phyloP scores from a whole-genome alignment of 2,113 vertebrate species.

The Dasypus novemcinctus region DNA sequence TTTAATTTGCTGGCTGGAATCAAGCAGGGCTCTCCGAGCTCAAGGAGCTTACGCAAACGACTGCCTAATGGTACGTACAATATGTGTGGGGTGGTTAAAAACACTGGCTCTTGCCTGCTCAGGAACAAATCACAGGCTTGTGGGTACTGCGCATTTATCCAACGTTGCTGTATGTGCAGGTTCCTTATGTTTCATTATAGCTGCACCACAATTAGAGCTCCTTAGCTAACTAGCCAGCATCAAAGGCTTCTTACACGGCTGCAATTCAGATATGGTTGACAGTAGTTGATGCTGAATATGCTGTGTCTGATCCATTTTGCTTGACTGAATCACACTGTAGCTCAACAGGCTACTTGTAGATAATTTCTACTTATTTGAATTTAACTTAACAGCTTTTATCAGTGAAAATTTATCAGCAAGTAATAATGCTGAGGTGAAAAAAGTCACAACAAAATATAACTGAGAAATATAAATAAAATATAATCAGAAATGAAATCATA shows the following conservation, averaged over 20 bases:
- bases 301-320: neutral
- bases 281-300: accelerated
- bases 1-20: neutral
- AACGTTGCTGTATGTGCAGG: accelerated
- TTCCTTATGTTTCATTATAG: neutral
- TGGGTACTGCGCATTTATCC: neutral
- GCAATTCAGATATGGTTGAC: accelerated
- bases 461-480: too few species aligned
- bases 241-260: neutral
- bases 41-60: accelerated
- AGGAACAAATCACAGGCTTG: neutral
- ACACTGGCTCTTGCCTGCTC: too few species aligned
- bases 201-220: accelerated
- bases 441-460: too few species aligned
- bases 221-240: neutral
- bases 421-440: neutral
- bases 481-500: neutral
- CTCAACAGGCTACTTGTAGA: neutral
- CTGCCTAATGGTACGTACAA: accelerated
- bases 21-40: neutral
- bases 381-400: conserved; percentile 1
- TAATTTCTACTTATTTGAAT: neutral
- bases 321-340: neutral
- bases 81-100: neutral
- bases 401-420: neutral